Conservation (phyloP, 2,113 vertebrate species). For the Paraplagusia blochii region DNA sequence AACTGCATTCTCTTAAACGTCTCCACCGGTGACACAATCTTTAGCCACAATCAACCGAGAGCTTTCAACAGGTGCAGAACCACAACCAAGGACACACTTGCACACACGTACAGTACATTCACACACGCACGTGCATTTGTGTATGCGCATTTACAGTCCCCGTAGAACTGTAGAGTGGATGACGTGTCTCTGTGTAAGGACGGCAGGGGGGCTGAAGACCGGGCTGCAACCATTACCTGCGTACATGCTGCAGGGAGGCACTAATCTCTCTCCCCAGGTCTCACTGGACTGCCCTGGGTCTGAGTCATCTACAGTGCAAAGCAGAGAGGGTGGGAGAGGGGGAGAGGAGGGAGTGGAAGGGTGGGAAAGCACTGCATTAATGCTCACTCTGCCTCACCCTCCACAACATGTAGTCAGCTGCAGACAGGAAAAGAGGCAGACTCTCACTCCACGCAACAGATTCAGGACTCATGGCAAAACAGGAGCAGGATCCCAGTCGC, state of each 20-base stretch:
- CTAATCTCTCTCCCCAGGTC: constrained; percentile 85
- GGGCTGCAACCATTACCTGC: constrained; percentile 83
- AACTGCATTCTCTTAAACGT: constrained; percentile 50
- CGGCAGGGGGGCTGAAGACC: constrained; percentile 35
- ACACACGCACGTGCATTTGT: constrained; percentile 54
- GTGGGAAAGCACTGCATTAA: constrained; percentile 77
- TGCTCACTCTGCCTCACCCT: constrained; percentile 55
- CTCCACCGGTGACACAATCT: constrained; percentile 10
- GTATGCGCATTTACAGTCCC: constrained; percentile 45
- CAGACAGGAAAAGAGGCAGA: constrained; percentile 51
- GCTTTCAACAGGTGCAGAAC: constrained; percentile 45
- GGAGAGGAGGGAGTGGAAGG: constrained; percentile 51
- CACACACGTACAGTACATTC: constrained; percentile 43
- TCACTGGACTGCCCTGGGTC: constrained; percentile 85
- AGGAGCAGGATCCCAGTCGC: constrained; percentile 30
- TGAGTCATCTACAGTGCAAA: constrained; percentile 88
- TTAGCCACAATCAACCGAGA: constrained; percentile 66
- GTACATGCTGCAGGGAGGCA: constrained; percentile 88
- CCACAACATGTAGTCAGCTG: constrained; percentile 40
- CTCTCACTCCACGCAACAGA: constrained; percentile 50
- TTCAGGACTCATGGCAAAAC: constrained; percentile 61
- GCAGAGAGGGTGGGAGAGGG: constrained; percentile 77
- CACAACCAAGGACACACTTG: constrained; percentile 56
- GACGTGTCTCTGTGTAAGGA: constrained; percentile 28
- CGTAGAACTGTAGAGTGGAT: constrained; percentile 32